phyloP scores from a whole-genome alignment of 1,140 invertebrate species.

The Lithobius niger region DNA sequence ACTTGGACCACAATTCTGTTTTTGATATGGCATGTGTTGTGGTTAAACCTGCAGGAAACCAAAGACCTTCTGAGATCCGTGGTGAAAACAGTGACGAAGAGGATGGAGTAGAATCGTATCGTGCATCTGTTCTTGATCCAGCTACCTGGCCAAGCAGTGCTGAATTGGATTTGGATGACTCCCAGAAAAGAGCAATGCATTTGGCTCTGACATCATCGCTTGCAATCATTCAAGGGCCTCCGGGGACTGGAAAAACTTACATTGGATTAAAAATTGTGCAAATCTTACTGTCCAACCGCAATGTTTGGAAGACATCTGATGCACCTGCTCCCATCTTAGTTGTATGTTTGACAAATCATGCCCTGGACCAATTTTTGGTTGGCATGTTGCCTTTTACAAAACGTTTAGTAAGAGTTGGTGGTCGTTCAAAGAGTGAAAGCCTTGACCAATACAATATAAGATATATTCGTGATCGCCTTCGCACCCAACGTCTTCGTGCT shows the following conservation, averaged over 20 bases:
- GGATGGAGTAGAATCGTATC: background rate
- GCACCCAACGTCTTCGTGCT: background rate
- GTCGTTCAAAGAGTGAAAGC: slow-evolving; percentile 3
- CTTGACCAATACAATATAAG: background rate
- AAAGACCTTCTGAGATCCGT: background rate
- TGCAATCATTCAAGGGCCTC: slow-evolving; percentile 34
- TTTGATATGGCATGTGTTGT: background rate
- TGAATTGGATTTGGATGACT: slow-evolving; percentile 1
- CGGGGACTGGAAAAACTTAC: slow-evolving; percentile 29
- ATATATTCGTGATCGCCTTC: background rate
- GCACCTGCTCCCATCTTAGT: slow-evolving; percentile 31
- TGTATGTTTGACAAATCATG: slow-evolving; percentile 39
- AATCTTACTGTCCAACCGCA: background rate
- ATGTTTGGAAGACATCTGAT: background rate
- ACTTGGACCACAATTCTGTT: background rate
- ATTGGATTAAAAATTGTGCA: slow-evolving; percentile 21
- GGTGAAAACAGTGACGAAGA: too few species aligned
- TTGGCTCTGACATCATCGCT: slow-evolving; percentile 11
- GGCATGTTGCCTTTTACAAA: slow-evolving; percentile 22
- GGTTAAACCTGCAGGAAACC: background rate
- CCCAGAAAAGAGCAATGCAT: slow-evolving; percentile 1
- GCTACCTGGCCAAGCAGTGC: background rate
- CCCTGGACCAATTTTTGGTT: slow-evolving; percentile 38
- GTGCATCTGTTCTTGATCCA: background rate
- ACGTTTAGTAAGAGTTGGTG: slow-evolving; percentile 12